Base-by-base conservation (phyloP, 2,888 invertebrate species). In the Caenorhabditis angaria region DNA sequence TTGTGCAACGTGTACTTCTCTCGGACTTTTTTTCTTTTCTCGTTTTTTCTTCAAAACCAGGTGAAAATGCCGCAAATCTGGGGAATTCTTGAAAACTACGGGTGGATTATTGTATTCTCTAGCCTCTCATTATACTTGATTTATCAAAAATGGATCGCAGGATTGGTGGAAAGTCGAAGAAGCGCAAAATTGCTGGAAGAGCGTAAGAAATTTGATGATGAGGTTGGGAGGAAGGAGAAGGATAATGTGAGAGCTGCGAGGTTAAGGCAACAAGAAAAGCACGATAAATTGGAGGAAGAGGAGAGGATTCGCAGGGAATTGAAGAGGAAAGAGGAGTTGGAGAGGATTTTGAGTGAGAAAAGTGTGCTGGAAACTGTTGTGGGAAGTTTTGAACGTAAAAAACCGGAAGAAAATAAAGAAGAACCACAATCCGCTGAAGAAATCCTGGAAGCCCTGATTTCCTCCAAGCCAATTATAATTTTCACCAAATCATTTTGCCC, bases 111-210 rank as follows among this genome's bases (percentile, higher is more conserved):
- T 41, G 58, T 70, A 4, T 58, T 70, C 20, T 25, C 29, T 10
- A 29, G 48, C 3, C 18, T 61, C 28, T 8, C 64, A 0, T 51
- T 20, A 5, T 70, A 65, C 18, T 12, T 65, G 12, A 48, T 65
- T 2, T 70, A 65, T 57, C 61, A 61, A 29, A 70, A 64, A 41
- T 65, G 64, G 20, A 47, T 70, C 27, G 53, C 61, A 3, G 47
- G 57, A 12, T 24, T 64, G 12, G 1, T 57, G 18, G 50, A 25
- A n/a, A 32, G 24, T 3, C 8, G 24, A 18, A 24, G 51, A 6
- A 96, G 94, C 88, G 95, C 94, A 0, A 93, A 79, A 82, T 92
- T 93, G 89, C 95, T 97, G 61, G 94, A 91, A 41, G 94, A 88
- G 89, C 96, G 97, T 89, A 95, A 95, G 12, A 93, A 90, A 87